Evolutionary conservation across 2,888 invertebrate genomes (phyloP).

Genomic region (Xanthia icteritia): DNA sequence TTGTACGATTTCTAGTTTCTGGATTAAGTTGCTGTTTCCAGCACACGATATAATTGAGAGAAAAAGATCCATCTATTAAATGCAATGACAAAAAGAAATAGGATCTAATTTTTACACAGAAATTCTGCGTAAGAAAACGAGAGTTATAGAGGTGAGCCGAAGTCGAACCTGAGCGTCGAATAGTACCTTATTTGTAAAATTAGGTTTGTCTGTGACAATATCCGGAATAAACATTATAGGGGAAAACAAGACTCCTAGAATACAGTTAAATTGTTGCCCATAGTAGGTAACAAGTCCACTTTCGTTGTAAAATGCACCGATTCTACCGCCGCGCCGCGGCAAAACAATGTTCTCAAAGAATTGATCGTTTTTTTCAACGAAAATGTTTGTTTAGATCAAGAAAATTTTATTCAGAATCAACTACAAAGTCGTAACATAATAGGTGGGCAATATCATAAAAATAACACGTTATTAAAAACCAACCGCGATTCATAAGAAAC

Average conservation of each 20-base stretch:
- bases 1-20: conserved; percentile 6
- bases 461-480: conserved; percentile 19
- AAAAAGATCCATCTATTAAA: not conserved
- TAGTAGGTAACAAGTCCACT: conserved; percentile 32
- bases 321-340: not conserved
- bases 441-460: not conserved
- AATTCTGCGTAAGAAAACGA: conserved; percentile 28
- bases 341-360: not conserved
- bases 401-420: no score
- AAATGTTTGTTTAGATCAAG: no score
- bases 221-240: conserved; percentile 34
- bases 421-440: conserved; percentile 8
- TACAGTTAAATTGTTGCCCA: conserved; percentile 49
- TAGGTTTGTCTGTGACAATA: conserved; percentile 24
- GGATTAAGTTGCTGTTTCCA: not conserved
- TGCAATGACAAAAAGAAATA: not conserved
- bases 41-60: not conserved
- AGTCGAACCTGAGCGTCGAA: conserved; percentile 11
- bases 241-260: conserved; percentile 32
- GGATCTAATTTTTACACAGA: not conserved
- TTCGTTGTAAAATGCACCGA: conserved; percentile 32
- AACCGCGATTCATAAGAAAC: conserved; percentile 36
- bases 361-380: not conserved
- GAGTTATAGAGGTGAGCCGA: conserved; percentile 14
- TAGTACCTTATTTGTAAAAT: conserved; percentile 45